Base-by-base conservation (phyloP, 2,797 vertebrate genomes). In the Paramormyrops hopkinsi region DNA sequence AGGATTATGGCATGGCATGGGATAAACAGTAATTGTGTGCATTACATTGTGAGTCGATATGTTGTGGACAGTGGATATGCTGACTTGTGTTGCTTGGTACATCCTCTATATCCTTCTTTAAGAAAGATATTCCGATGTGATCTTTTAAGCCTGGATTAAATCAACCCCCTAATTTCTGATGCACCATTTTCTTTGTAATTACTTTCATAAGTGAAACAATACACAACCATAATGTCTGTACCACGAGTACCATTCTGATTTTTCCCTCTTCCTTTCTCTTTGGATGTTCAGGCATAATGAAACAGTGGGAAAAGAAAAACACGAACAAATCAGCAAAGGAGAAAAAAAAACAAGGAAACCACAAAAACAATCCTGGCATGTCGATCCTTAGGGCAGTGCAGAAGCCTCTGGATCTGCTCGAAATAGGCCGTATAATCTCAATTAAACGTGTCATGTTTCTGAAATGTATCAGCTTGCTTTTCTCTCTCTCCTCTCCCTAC, bases 391-490 rank as follows among this genome's bases (percentile, higher is more conserved):
- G 94, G 93, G 94, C 94, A 94, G 92, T 89, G 87, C 91, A 90
- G 44, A 17, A 91, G 91, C 82, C 89, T 92, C 93, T 7, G 50
- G 91, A 93, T 93, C 91, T 91, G 53, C 65, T 91, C 91, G 94
- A 95, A 94, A 95, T 93, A 94, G 93, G 93, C 88, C 94, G 94
- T 94, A 92, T 94, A 95, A 94, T 94, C 92, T 94, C 94, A 95
- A 93, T 95, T 94, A 96, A 90, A 94, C 62, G 90, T 94, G 93
- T 95, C 93, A 92, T 93, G 94, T 94, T 94, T 91, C 92, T 88
- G 92, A 92, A 93, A 93, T 95, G 92, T 95, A 91, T 92, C 92
- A 93, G 91, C 37, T 88, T 91, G 88, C 90, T 88, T 48, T 89
- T 89, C 86, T 53, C 22, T 46, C 29, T 48, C 48, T 53, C 33